Evolutionary conservation across 2,113 vertebrate species (phyloP).

Genomic region (rabbit (Oryctolagus cuniculus)): DNA sequence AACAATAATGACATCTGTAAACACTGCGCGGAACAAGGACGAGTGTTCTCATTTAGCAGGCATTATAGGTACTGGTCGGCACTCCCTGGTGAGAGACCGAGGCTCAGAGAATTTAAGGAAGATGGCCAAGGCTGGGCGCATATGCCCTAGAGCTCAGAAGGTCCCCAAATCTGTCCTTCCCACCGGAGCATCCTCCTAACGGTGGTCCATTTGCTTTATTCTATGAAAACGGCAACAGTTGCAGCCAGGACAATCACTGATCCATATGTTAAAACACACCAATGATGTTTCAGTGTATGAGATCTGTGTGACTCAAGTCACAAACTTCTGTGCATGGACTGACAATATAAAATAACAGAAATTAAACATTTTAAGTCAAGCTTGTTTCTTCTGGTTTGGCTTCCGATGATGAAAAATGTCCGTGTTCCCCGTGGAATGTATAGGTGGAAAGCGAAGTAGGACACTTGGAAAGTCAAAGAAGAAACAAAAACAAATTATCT

Average conservation of each 20-base stretch:
- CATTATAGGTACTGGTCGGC: not conserved
- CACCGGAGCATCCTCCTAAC: not conserved
- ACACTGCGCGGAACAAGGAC: not conserved
- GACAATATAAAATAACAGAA: not conserved
- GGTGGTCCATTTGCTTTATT: not conserved
- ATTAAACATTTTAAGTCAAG: not conserved
- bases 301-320: not conserved
- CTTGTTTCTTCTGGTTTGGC: not conserved
- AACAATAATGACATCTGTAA: not conserved
- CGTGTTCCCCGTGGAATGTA: not conserved
- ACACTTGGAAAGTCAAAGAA: not conserved
- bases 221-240: not conserved
- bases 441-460: not conserved
- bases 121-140: too few relatives aligned
- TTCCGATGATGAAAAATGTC: not conserved
- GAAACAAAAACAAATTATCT: too few relatives aligned
- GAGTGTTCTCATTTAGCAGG: not conserved
- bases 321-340: not conserved
- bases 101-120: not conserved
- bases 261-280: not conserved
- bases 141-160: not conserved
- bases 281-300: not conserved
- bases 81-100: not conserved
- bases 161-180: not conserved
- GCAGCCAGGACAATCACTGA: not conserved